Evolutionary conservation across 2,797 vertebrate genomes (phyloP).

Genomic region (Tarsius wallacei): DNA sequence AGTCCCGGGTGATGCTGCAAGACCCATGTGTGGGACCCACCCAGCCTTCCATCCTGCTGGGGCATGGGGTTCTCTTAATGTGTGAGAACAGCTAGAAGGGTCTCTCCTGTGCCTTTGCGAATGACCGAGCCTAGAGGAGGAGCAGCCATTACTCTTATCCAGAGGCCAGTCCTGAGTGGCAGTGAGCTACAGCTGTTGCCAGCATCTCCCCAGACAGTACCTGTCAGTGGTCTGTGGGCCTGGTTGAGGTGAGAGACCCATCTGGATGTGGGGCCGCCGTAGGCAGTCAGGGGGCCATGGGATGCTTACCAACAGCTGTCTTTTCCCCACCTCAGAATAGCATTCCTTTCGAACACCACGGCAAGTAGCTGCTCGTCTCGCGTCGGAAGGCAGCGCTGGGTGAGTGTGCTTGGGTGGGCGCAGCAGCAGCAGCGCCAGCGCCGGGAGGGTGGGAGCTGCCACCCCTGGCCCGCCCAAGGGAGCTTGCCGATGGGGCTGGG

Average conservation of each 20-base stretch:
- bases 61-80: not conserved
- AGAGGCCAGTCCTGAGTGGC: not conserved
- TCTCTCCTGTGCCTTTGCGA: not conserved
- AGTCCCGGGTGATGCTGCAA: not conserved
- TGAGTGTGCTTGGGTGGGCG: constrained; percentile 91
- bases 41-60: not conserved
- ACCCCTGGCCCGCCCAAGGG: not conserved
- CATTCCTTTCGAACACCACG: constrained; percentile 99
- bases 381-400: constrained; percentile 95
- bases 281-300: constrained; percentile 51
- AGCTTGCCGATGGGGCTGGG: constrained; percentile 41
- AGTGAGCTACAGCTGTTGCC: not conserved
- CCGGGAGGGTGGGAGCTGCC: constrained; percentile 82
- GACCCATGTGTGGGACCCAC: not conserved
- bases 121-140: not conserved
- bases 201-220: not conserved
- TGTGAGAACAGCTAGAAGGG: not conserved
- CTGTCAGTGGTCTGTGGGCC: not conserved
- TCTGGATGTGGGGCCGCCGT: not conserved
- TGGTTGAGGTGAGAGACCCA: not conserved
- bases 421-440: constrained; percentile 77
- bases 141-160: not conserved
- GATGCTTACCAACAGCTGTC: constrained; percentile 92
- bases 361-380: constrained; percentile 97
- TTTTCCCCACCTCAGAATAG: constrained; percentile 98